Base-by-base conservation (phyloP, 2,113 vertebrate species). In the Egretta garzetta region DNA sequence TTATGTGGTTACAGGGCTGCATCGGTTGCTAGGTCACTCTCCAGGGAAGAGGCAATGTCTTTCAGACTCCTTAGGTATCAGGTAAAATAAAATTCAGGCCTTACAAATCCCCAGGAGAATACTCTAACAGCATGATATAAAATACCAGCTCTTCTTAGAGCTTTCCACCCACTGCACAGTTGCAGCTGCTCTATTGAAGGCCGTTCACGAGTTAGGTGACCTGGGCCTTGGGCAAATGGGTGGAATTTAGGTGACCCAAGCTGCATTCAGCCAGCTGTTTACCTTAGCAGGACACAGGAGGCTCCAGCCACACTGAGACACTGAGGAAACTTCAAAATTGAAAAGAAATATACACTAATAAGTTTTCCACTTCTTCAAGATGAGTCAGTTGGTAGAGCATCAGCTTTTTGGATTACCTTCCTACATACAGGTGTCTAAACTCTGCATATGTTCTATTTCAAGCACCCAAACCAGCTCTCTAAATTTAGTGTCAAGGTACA, bases 81-180 rank as follows among this genome's bases (percentile, higher is more conserved):
- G n/a, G 28, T 14, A 66, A 91, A 88, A 63, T 35, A 64, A 67
- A 93, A 75, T 1, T 14, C 33, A 91, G 22, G 22, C 26, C 8
- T 83, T 83, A 45, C 32, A 89, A n/a, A 75, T 32, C 18, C 52
- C 12, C 2, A 0, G 30, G 20, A 80, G 9, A 76, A n/a, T 19
- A 77, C 8, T 23, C 39, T 39, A 82, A 71, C 6, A 68, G 58
- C 3, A 2, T 20, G 21, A 56, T 10, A 75, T 18, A 62, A 79
- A 95, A 37, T 3, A 80, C 5, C 71, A 88, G 66, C 30, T 21
- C 37, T 63, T 30, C n/a, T 53, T 16, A 39, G 67, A 75, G 52
- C 33, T 94, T 35, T n/a, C 35, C 47, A 80, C 6, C 13, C 72
- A n/a, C 13, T 0, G 0, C 37, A 39, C 0, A 0, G 47, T 3